Evolutionary conservation across 2,888 invertebrate species (phyloP).

Genomic region (Tortricodes alternella): DNA sequence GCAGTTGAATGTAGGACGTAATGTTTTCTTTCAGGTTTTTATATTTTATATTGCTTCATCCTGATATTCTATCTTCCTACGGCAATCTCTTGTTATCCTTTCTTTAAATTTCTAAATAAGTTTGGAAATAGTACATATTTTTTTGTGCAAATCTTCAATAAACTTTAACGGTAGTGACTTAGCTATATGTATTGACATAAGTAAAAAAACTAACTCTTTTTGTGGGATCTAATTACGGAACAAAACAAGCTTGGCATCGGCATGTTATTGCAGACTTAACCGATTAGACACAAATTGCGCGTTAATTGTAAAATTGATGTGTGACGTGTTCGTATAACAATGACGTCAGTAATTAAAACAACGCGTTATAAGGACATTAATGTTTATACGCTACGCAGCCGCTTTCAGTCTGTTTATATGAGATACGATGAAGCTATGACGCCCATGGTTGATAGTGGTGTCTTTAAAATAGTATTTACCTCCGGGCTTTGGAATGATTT

Average conservation of each 20-base stretch:
- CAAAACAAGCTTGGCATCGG: conserved; percentile 11
- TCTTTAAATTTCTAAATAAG: background rate
- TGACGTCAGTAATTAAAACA: conserved; percentile 50
- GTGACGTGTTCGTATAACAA: conserved; percentile 41
- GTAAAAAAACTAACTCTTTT: conserved; percentile 13
- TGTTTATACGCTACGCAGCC: conserved; percentile 12
- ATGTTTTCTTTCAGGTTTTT: conserved; percentile 36
- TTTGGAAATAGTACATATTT: conserved; percentile 3
- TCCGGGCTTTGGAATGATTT: conserved; percentile 1
- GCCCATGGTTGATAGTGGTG: background rate
- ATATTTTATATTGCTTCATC: background rate
- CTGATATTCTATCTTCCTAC: background rate
- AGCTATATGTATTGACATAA: background rate
- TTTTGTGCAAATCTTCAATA: conserved; percentile 15
- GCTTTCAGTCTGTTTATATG: conserved; percentile 25
- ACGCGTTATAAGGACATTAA: conserved; percentile 27
- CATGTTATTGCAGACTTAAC: background rate
- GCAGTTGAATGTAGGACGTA: conserved; percentile 41
- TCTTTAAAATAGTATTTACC: background rate
- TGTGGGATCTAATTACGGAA: conserved; percentile 7
- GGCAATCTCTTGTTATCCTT: background rate
- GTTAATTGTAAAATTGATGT: conserved; percentile 26
- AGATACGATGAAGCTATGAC: conserved; percentile 14
- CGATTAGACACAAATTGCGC: conserved; percentile 21
- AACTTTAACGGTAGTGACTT: conserved; percentile 10